Conservation (phyloP, 2,797 vertebrate species). For the Anniella stebbinsi region DNA sequence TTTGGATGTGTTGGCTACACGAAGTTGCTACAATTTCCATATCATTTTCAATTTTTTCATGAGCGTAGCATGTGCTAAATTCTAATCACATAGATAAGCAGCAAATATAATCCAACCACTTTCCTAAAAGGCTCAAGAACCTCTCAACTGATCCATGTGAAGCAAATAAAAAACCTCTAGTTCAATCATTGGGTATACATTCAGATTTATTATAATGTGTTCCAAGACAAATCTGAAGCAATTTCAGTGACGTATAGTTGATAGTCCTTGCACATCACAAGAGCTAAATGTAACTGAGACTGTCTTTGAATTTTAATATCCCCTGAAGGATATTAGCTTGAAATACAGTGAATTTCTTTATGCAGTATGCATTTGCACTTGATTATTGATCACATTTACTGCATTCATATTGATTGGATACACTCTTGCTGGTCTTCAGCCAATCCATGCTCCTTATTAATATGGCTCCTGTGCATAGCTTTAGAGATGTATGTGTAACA, state of each 20-base stretch:
- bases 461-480: background rate
- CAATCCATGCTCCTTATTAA: background rate
- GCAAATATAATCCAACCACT: background rate
- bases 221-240: background rate
- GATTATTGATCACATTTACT: constrained; percentile 24
- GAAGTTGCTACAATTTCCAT: background rate
- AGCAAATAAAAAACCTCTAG: background rate
- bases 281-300: background rate
- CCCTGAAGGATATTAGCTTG: background rate
- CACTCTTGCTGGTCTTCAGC: background rate
- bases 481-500: background rate
- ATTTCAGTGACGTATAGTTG: background rate
- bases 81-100: background rate
- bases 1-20: background rate
- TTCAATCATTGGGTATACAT: background rate
- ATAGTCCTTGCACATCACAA: background rate
- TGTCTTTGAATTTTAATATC: background rate
- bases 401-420: constrained; percentile 17
- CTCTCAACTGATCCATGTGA: background rate
- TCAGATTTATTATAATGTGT: background rate
- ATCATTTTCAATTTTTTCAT: background rate
- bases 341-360: constrained; percentile 6
- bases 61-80: background rate
- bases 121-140: background rate
- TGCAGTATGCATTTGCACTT: constrained; percentile 21